Evolutionary conservation across 2,888 invertebrate genomes (phyloP), one percentile per base, ranked within the genome.

Genomic region (Idaea dimidiata): DNA sequence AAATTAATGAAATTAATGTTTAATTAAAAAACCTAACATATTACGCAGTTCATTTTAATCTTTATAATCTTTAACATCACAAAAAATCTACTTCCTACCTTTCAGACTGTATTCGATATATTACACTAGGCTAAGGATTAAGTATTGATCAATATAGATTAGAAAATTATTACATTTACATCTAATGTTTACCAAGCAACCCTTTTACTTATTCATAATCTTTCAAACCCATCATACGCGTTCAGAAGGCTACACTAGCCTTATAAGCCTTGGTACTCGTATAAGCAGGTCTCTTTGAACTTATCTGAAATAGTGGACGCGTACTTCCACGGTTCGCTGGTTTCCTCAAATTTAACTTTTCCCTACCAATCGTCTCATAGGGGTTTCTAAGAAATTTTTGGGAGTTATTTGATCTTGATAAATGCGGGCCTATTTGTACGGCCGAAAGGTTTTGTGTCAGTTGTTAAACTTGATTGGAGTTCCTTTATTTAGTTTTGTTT

Each of bases 321-420:
- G 6, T 17, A 55, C 54, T 55, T 16, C 17, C 54, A 55, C 54
- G 54, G 54, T 55, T 55, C 54, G 16, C 54, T 55, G 54, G 6
- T 55, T 55, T 17, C 54, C 54, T 55, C 54, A 55, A 55, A 55
- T 55, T 55, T 55, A 55, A 55, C 54, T 55, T 55, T 43, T 43
- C 43, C 43, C 14, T 17, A 55, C 16, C 17, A 55, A 55, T 55
- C 54, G 54, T 17, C 16, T 55, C 17, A 17, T 55, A 55, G 8
- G 54, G 54, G 54, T 17, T 55, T 17, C 54, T 55, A 10, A 17
- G 54, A 17, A 55, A 17, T 55, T 55, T 55, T 55, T 55, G 54
- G 53, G 54, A 55, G 43, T 43, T 55, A 55, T 55, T 55, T 55
- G 54, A 55, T 55, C 16, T 55, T 55, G 54, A 55, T 55, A 55